phyloP scores from a whole-genome alignment of 2,113 vertebrate genomes.

The Chionodraco myersi region DNA sequence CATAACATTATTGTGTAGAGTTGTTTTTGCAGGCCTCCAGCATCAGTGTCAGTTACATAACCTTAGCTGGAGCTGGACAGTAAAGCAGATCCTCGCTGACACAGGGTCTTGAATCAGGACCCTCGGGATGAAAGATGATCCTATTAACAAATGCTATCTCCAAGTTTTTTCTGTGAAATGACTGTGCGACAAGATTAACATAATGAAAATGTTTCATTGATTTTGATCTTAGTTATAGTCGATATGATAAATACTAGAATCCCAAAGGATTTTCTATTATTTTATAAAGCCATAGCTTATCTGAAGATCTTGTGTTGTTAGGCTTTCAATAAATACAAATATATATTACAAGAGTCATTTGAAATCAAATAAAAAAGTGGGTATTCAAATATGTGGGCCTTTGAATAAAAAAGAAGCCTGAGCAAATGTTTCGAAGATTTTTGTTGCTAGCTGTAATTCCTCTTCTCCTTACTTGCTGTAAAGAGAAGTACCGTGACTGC shows the following conservation, averaged over 20 bases:
- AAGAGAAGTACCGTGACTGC: not conserved
- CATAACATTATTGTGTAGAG: not conserved
- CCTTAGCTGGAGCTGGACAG: constrained; percentile 3
- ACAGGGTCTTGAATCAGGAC: constrained; percentile 18
- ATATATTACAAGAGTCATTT: too few relatives aligned
- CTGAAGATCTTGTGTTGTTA: too few relatives aligned
- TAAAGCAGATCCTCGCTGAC: constrained; percentile 37
- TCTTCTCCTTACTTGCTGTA: not conserved
- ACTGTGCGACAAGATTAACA: not conserved
- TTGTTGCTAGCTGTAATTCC: not conserved
- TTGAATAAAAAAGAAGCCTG: too few relatives aligned
- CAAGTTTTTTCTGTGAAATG: not conserved
- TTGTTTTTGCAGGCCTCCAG: constrained; percentile 12
- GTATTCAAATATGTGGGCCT: too few relatives aligned
- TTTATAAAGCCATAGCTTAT: too few relatives aligned
- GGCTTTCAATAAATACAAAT: too few relatives aligned
- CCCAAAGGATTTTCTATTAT: too few relatives aligned
- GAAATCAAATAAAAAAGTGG: too few relatives aligned
- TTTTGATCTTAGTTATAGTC: not conserved
- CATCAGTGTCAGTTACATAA: constrained; percentile 24
- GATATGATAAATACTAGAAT: not conserved
- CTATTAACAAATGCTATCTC: constrained; percentile 3
- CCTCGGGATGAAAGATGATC: constrained; percentile 33
- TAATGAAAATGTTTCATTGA: not conserved
- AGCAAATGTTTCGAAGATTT: too few relatives aligned